These are phyloP conservation scores for Limenitis arthemis DNA, from an alignment of 2,888 invertebrate species.

Conservation along the genomic window DNA sequence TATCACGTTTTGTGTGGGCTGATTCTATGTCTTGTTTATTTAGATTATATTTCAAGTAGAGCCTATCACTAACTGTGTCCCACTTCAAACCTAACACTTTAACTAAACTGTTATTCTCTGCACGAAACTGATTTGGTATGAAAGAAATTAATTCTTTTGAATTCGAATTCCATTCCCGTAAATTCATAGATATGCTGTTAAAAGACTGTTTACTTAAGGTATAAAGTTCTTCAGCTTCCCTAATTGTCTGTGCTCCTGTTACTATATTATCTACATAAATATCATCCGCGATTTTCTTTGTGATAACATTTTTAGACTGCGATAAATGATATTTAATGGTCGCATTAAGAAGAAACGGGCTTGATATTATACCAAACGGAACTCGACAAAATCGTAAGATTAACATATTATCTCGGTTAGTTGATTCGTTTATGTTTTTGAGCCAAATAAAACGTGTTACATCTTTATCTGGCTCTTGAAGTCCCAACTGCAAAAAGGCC, in stretches of 20 bases:
- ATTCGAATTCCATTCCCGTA: slow-evolving; percentile 12
- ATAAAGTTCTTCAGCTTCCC: neutral
- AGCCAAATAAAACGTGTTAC: slow-evolving; percentile 28
- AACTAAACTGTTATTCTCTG: neutral
- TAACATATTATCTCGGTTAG: slow-evolving; percentile 10
- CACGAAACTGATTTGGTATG: neutral
- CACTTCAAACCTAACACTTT: neutral
- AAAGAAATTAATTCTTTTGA: neutral
- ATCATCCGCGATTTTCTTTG: neutral
- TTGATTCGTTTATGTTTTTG: slow-evolving; percentile 7
- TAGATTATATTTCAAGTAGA: slow-evolving; percentile 1
- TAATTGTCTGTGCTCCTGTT: neutral
- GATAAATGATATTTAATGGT: slow-evolving; percentile 17
- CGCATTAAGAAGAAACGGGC: slow-evolving; percentile 19
- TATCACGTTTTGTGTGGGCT: slow-evolving; percentile 9
- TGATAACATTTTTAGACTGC: neutral
- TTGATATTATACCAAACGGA: too few relatives aligned
- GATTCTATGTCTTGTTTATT: neutral
- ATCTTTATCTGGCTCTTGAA: slow-evolving; percentile 22
- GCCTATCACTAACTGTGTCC: too few relatives aligned
- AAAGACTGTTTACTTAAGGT: neutral
- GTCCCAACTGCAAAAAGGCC: slow-evolving; percentile 27
- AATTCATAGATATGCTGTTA: slow-evolving; percentile 8
- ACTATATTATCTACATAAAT: slow-evolving; percentile 13
- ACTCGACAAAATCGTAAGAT: too few relatives aligned